These are phyloP conservation scores for Catocala nupta DNA, from an alignment of 2,888 invertebrate genomes.

Conservation along the genomic window DNA sequence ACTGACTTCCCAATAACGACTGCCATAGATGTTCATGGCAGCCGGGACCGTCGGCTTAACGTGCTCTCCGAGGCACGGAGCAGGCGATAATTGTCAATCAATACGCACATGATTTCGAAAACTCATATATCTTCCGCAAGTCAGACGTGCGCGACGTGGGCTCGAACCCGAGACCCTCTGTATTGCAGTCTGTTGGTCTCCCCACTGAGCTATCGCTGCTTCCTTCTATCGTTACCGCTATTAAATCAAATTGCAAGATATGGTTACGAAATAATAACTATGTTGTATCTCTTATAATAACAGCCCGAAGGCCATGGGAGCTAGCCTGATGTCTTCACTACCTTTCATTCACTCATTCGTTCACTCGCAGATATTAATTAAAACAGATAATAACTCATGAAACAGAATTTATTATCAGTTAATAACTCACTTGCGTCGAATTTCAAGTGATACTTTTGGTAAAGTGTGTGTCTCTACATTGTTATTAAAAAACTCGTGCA, in stretches of 20 bases:
- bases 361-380: constrained; percentile 21
- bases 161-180: background rate
- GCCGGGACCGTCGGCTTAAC: too few species aligned
- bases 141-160: too few species aligned
- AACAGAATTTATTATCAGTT: constrained; percentile 20
- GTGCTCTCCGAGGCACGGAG: too few species aligned
- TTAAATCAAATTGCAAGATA: constrained; percentile 27
- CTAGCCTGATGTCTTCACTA: constrained; percentile 37
- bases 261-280: constrained; percentile 31
- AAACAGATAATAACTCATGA: constrained; percentile 13
- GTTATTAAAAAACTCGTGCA: background rate
- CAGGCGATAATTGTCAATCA: too few species aligned
- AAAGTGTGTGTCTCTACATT: constrained; percentile 12
- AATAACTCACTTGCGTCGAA: constrained; percentile 22
- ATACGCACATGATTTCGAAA: too few species aligned
- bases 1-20: too few species aligned
- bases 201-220: too few species aligned
- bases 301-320: constrained; percentile 41
- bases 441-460: constrained; percentile 12
- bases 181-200: too few species aligned
- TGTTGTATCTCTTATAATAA: constrained; percentile 35
- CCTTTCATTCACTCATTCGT: constrained; percentile 19
- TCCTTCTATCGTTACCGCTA: constrained; percentile 3
- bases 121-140: too few species aligned
- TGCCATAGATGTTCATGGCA: too few species aligned